phyloP scores from a whole-genome alignment of 2,113 vertebrate genomes.

The Chloropsis hardwickii region DNA sequence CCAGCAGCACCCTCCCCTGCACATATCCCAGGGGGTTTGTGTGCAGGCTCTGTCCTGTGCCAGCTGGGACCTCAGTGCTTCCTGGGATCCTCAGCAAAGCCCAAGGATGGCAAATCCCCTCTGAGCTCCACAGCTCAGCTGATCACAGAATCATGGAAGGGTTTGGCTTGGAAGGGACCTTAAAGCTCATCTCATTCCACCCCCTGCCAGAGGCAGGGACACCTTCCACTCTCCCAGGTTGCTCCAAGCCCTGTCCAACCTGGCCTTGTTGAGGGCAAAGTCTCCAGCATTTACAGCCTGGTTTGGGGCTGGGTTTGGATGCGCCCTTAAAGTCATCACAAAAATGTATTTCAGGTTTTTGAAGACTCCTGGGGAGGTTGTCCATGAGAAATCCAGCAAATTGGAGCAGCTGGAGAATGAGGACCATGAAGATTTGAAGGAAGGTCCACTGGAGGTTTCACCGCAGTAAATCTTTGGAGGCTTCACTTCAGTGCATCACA shows the following conservation, averaged over 20 bases:
- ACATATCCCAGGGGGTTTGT: neutral
- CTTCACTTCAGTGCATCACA: neutral
- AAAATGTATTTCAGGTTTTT: conserved; percentile 75
- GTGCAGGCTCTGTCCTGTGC: neutral
- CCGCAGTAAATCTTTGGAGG: neutral
- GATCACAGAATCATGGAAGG: neutral
- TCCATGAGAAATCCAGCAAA: conserved; percentile 59
- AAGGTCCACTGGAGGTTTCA: conserved; percentile 73
- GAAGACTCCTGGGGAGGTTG: conserved; percentile 80
- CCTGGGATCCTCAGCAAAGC: neutral
- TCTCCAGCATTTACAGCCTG: neutral
- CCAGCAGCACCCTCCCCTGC: neutral
- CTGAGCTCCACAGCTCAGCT: neutral
- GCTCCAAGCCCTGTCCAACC: rapidly evolving
- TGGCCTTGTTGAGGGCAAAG: neutral
- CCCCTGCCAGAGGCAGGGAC: neutral
- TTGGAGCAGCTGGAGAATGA: conserved; percentile 63
- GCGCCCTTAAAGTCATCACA: neutral
- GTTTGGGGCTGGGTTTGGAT: neutral
- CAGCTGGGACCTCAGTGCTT: neutral
- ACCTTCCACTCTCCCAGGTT: neutral
- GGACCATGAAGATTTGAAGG: conserved; percentile 67
- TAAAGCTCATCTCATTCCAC: neutral
- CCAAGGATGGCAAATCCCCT: neutral
- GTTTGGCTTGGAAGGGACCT: neutral